phyloP scores from a whole-genome alignment of 30 jellyfish, hydroid and myxozoan genomes.

The Hydractinia symbiolongicarpus region DNA sequence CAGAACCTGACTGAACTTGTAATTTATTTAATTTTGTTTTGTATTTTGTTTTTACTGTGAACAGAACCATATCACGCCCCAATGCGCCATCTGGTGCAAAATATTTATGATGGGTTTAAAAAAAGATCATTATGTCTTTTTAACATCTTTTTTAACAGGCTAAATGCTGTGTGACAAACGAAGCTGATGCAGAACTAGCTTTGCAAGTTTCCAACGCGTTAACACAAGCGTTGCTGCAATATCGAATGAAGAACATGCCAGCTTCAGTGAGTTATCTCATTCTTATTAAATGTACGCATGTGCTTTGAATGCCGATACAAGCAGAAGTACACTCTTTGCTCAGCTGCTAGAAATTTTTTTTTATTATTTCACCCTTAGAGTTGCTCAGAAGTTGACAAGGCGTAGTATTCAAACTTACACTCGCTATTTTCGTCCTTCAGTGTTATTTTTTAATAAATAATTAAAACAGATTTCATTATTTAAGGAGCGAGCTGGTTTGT shows the following conservation, averaged over 20 bases:
- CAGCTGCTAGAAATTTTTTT: no score
- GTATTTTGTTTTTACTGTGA: not conserved
- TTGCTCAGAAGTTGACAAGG: not conserved
- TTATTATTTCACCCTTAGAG: no score
- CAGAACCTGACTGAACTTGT: slow-evolving; percentile 39
- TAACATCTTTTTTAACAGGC: slow-evolving; percentile 5
- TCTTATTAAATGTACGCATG: not conserved
- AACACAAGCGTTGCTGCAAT: slow-evolving; percentile 39
- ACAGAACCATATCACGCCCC: not conserved
- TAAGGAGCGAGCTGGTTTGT: no score
- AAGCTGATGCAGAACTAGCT: slow-evolving; percentile 45
- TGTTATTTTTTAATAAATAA: no score
- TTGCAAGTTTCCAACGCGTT: slow-evolving; percentile 45
- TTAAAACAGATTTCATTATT: no score
- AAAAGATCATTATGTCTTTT: not conserved
- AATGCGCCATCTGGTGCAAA: not conserved
- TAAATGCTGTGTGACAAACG: slow-evolving; percentile 42
- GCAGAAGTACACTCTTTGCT: no score
- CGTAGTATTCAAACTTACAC: no score
- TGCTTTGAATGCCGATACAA: no score
- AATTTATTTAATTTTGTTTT: not conserved
- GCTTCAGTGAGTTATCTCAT: slow-evolving; percentile 7
- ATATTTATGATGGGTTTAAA: not conserved
- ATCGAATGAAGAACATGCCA: slow-evolving; percentile 42
- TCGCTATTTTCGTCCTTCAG: no score